Evolutionary conservation across 64 coral and sea anemone genomes (phyloP).

Genomic region (Montipora capricornis): DNA sequence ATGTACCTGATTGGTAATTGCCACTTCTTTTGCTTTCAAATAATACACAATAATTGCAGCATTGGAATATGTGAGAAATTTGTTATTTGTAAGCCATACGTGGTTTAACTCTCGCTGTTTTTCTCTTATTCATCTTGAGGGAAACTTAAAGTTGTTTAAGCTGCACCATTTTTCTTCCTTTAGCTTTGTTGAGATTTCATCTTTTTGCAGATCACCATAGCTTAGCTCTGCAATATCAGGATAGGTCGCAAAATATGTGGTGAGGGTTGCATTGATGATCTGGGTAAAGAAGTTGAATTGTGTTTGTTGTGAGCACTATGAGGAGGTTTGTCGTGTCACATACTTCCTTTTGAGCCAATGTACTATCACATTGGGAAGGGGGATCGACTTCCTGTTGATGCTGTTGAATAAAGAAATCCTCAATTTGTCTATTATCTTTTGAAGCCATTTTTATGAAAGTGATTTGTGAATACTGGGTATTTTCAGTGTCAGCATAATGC

Average conservation of each 20-base stretch:
- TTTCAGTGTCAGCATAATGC: too few relatives aligned
- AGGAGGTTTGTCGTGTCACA: slow-evolving; percentile 22
- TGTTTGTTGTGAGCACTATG: not conserved
- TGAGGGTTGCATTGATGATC: too few relatives aligned
- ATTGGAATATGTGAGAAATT: slow-evolving; percentile 41
- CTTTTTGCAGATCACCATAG: slow-evolving; percentile 29
- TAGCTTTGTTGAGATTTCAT: slow-evolving; percentile 23
- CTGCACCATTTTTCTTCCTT: slow-evolving; percentile 1
- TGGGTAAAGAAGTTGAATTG: too few relatives aligned
- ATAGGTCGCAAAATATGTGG: slow-evolving; percentile 10
- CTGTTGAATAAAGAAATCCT: not conserved
- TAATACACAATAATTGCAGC: slow-evolving; percentile 24
- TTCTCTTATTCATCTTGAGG: not conserved
- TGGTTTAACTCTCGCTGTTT: slow-evolving; percentile 37
- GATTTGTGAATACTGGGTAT: too few relatives aligned
- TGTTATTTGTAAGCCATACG: slow-evolving; percentile 32
- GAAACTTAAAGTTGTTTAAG: slow-evolving; percentile 33
- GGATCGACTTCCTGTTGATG: not conserved
- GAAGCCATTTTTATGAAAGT: slow-evolving; percentile 17
- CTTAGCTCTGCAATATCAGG: slow-evolving; percentile 33
- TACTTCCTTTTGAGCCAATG: slow-evolving; percentile 9
- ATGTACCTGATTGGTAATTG: not conserved
- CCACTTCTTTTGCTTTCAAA: slow-evolving; percentile 19
- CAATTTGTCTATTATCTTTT: slow-evolving; percentile 30
- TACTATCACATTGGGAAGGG: slow-evolving; percentile 3